phyloP scores from a whole-genome alignment of 2,113 vertebrate genomes.

The Lophius piscatorius region DNA sequence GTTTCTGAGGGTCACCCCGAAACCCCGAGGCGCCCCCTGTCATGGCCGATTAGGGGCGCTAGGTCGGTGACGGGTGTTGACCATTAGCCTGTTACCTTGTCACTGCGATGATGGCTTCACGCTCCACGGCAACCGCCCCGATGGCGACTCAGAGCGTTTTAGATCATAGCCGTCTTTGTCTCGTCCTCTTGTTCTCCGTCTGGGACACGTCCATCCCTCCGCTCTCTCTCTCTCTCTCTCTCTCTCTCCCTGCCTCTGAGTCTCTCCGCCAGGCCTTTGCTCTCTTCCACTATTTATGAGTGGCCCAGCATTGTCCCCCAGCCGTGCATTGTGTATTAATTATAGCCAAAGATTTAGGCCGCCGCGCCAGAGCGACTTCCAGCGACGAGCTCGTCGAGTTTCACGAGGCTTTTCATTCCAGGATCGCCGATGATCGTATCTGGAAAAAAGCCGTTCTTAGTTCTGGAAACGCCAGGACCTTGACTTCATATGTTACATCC shows the following conservation, averaged over 20 bases:
- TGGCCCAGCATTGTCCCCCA: constrained; percentile 30
- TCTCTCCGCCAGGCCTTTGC: constrained; percentile 10
- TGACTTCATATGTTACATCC: no score
- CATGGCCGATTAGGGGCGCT: constrained; percentile 60
- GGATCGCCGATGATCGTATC: no score
- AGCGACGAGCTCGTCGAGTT: constrained; percentile 2
- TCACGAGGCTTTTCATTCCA: background rate
- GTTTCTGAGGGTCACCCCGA: constrained; percentile 43
- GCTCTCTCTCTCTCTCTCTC: no score
- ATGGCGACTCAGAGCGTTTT: constrained; percentile 82
- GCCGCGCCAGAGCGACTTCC: background rate
- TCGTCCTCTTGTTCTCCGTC: background rate
- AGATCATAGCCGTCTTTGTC: constrained; percentile 83
- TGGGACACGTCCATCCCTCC: constrained; percentile 7
- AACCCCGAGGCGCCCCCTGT: constrained; percentile 68
- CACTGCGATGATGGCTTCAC: constrained; percentile 62
- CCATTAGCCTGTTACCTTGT: constrained; percentile 80
- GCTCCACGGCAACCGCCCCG: constrained; percentile 75
- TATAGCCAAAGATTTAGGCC: constrained; percentile 35
- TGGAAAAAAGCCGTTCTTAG: no score
- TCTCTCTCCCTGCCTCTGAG: background rate
- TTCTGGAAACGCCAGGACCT: no score
- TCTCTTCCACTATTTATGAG: constrained; percentile 42
- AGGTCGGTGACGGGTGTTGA: constrained; percentile 61
- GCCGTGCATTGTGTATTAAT: constrained; percentile 45